phyloP scores from a whole-genome alignment of 2,797 vertebrate species.

The Hydrocynus forskahlii region DNA sequence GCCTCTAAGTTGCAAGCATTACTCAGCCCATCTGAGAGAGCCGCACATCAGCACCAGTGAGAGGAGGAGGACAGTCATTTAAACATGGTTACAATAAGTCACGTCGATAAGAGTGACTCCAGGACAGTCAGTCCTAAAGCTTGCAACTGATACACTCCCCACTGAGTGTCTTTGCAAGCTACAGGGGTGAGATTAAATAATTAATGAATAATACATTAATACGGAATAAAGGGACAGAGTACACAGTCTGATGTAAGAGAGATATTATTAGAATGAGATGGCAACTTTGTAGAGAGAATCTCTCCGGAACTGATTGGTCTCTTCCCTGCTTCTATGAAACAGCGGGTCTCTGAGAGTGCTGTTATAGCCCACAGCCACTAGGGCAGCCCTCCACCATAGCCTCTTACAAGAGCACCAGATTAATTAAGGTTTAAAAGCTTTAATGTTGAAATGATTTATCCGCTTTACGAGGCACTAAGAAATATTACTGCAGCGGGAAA shows the following conservation, averaged over 20 bases:
- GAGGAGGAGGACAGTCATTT: slow-evolving; percentile 7
- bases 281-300: neutral
- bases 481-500: slow-evolving; percentile 56
- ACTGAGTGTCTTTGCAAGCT: neutral
- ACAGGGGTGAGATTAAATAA: neutral
- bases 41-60: neutral
- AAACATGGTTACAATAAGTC: slow-evolving; percentile 10
- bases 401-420: slow-evolving; percentile 58
- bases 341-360: slow-evolving; percentile 18
- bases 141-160: neutral
- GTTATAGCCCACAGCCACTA: slow-evolving; percentile 37
- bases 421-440: slow-evolving; percentile 63
- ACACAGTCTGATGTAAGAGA: neutral
- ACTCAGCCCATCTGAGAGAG: neutral
- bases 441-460: slow-evolving; percentile 66
- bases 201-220: slow-evolving; percentile 11
- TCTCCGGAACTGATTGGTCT: slow-evolving; percentile 11
- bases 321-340: slow-evolving; percentile 2
- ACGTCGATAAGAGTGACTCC: slow-evolving; percentile 21
- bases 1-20: neutral
- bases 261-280: slow-evolving; percentile 16
- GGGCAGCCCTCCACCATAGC: slow-evolving; percentile 51
- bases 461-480: slow-evolving; percentile 59
- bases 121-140: slow-evolving; percentile 1
- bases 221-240: neutral